Evolutionary conservation across 1,140 invertebrate genomes (phyloP), one percentile per base, ranked within the genome.

Genomic region (Conus betulinus): DNA sequence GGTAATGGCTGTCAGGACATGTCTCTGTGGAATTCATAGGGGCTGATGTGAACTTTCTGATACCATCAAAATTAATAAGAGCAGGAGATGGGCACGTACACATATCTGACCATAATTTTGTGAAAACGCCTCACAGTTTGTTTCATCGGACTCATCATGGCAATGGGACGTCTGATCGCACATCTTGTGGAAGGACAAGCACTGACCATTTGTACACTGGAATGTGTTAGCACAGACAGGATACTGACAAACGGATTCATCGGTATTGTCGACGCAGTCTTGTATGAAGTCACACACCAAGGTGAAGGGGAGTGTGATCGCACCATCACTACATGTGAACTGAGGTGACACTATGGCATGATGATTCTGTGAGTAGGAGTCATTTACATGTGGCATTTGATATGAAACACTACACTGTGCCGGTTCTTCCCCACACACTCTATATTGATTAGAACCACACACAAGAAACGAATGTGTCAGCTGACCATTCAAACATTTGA

Each of bases 251-350:
- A 79, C 27, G 5, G 7, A 13, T 51, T 79, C 78, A 20, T 79
- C 78, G 51, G 8, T 51, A 0, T n/a, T n/a, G 20, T 51, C 78
- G 11, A 20, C 23, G 27, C 84, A 85, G 57, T 85, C 84, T 5
- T 23, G 20, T 25, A 55, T 85, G 84, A 85, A 85, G 60, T 85
- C 57, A 15, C 84, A 85, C n/a, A 85, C 84, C 27, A 85, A 25
- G 0, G 84, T 63, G 78, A 39, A 79, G 7, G 27, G 20, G 5
- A 79, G 20, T 39, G 78, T 79, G 8, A 5, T 15, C 13, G 13
- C 7, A 11, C 20, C 27, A 20, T 39, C 51, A 8, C 39, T 25
- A 79, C 78, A 79, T 39, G 27, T 15, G 11, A 5, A 79, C 20
- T 6, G 11, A 11, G 78, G 27, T 27, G 27, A 25, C 74, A 20